Evolutionary conservation across 2,888 invertebrate genomes (phyloP), one percentile per base, ranked within the genome.

Genomic region (Quadriops clusia): DNA sequence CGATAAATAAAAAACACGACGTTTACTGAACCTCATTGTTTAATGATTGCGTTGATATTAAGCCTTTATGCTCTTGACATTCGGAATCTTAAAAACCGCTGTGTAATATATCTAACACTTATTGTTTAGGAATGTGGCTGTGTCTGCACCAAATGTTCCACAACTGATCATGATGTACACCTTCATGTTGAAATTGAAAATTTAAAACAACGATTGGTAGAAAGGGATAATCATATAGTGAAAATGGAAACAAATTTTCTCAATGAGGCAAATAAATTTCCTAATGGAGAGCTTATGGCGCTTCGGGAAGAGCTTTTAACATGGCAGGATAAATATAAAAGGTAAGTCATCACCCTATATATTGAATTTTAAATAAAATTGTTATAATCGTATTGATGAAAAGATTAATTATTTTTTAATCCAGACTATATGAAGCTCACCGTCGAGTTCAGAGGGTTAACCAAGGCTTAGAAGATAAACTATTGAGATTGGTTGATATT

Each of bases 381-480:
- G 11, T 4, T 7, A 23, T 23, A 23, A 23, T 13, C 8, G 7
- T 23, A n/a, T 23, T 23, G 11, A 4, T 23, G 15, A 23, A 29
- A 15, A 7, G 18, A n/a, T 10, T 12, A 18, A 16, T 4, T 23
- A 7, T 23, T n/a, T 21, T 11, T 23, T 17, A 21, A 22, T 62
- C 42, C 54, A 84, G 93, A 50, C 70, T 94, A 44, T 79, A 85
- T 62, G 93, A 94, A 54, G 89, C 90, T 32, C 90, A 94, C 54
- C 86, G 87, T 56, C 75, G 89, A 51, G 79, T 94, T 34, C 93
- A 93, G 61, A 87, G 85, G 62, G 78, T 94, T 22, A 94, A 94
- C 63, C 91, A 93, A 67, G 84, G 81, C 45, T 68, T 94, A 46
- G 94, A 94, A 65, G 94, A 94, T 58, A 94, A 93, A 58, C 64